Evolutionary conservation across 2,113 vertebrate species (phyloP).

Genomic region (Cochlearius cochlearius): DNA sequence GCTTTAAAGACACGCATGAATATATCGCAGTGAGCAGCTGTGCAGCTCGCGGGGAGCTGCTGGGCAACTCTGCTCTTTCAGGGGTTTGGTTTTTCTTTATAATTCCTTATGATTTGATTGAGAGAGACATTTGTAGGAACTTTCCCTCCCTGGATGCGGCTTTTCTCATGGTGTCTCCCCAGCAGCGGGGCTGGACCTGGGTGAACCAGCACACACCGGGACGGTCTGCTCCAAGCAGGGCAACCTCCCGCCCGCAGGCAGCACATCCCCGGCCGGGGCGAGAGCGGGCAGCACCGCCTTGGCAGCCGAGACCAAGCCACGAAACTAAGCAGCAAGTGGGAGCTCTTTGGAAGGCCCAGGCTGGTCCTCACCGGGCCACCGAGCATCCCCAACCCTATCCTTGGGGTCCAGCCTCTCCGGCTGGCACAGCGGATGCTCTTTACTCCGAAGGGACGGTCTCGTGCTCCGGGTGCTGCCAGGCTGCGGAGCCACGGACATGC

Average conservation of each 20-base stretch:
- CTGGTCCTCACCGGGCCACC: neutral
- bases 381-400: neutral
- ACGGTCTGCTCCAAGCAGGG: neutral
- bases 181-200: fast-evolving
- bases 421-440: neutral
- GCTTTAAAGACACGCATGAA: neutral
- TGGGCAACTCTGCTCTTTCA: neutral
- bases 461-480: neutral
- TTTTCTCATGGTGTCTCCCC: neutral
- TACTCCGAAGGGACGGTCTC: fast-evolving
- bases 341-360: neutral
- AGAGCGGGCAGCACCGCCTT: fast-evolving
- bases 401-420: fast-evolving
- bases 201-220: fast-evolving
- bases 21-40: fast-evolving
- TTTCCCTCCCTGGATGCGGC: neutral
- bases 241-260: neutral
- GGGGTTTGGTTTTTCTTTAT: neutral
- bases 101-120: fast-evolving
- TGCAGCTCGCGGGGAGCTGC: neutral
- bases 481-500: neutral
- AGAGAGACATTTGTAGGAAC: neutral
- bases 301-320: fast-evolving
- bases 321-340: neutral
- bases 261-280: neutral